Percentiles rank a stretch among this genome's conserved stretches.
These are phyloP conservation scores for Tenthredo mesomela DNA, from an alignment of 2,888 invertebrate genomes.

Conservation along the genomic window DNA sequence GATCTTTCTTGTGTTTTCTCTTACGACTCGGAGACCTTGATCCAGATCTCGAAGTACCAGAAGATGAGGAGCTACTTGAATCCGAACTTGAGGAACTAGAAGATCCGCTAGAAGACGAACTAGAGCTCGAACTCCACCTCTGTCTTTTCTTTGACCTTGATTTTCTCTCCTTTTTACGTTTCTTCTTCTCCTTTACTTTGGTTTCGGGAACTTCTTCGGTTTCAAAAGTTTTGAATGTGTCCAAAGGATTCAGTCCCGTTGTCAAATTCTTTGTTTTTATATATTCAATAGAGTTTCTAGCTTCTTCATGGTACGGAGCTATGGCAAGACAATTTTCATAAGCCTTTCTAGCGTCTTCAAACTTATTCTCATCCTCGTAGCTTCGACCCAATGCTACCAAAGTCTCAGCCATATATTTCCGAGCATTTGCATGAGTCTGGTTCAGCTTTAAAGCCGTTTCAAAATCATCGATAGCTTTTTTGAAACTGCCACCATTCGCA, in stretches of 20 bases:
- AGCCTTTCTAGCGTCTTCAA: slow-evolving; percentile 91
- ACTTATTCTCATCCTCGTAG: slow-evolving; percentile 92
- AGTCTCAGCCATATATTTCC: slow-evolving; percentile 96
- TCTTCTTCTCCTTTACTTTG: slow-evolving; percentile 77
- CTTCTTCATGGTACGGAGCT: slow-evolving; percentile 93
- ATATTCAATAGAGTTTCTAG: slow-evolving; percentile 90
- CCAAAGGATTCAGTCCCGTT: slow-evolving; percentile 69
- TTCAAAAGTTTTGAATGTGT: slow-evolving; percentile 73
- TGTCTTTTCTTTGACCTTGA: slow-evolving; percentile 75
- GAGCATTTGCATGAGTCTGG: slow-evolving; percentile 94
- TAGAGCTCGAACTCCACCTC: slow-evolving; percentile 83
- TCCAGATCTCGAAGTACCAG: slow-evolving; percentile 73
- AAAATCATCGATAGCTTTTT: slow-evolving; percentile 96
- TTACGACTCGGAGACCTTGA: slow-evolving; percentile 71
- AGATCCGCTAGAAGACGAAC: slow-evolving; percentile 84
- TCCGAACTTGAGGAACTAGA: slow-evolving; percentile 82
- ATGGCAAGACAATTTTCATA: slow-evolving; percentile 91
- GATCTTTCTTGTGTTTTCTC: slow-evolving; percentile 82
- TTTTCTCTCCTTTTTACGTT: slow-evolving; percentile 77
- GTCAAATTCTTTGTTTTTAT: slow-evolving; percentile 84
- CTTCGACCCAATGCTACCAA: slow-evolving; percentile 93
- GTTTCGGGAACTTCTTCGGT: slow-evolving; percentile 72
- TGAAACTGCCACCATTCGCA: slow-evolving; percentile 96
- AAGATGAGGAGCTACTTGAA: slow-evolving; percentile 79
- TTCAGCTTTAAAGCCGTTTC: slow-evolving; percentile 94